Evolutionary conservation across 2,888 invertebrate genomes (phyloP), one percentile per base, ranked within the genome.

Genomic region (Drosophila suboccidentalis): DNA sequence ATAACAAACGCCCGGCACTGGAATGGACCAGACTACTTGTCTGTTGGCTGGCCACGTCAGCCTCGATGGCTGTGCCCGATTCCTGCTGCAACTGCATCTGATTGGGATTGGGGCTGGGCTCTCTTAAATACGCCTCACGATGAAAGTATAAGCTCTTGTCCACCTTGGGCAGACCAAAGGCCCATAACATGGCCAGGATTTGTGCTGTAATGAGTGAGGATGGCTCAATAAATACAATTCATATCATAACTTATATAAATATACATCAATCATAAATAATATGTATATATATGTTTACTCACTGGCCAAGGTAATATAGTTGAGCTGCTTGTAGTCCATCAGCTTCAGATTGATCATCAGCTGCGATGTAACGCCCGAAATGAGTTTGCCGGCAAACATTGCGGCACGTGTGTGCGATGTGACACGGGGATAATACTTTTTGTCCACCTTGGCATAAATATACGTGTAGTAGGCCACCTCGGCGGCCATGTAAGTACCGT

Each of bases 381-480:
- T 90, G 71, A 95, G 95, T 75, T 95, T 94, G n/a, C 97, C 97
- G 3, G 94, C 91, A 58, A 96, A 93, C 86, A 95, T 94, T 0
- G 96, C 96, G 0, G 95, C 95, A 86, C 96, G 94, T 0, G 96
- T 95, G 82, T 95, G 95, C 1, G 96, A 95, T 0, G 97, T 96
- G 2, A 96, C 96, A 84, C 94, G 94, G 80, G 96, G 95, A 93
- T 95, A 97, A 90, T 95, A 94, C 59, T 94, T 93, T 72, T 94
- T 94, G 65, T 95, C 94, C 2, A 97, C 96, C 93, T 96, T 97
- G n/a, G 98, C 97, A 93, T 98, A 98, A 77, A 98, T 97, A 90
- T 98, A 98, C 0, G 98, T 97, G 88, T 95, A 97, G 92, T 98
- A 98, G 0, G 98, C 98, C 8, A 98, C 96, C 93, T 98, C 98